Percentiles rank a stretch among this genome's conserved stretches.
phyloP scores from a whole-genome alignment of 2,113 vertebrate genomes.

The Peromyscus californicus region DNA sequence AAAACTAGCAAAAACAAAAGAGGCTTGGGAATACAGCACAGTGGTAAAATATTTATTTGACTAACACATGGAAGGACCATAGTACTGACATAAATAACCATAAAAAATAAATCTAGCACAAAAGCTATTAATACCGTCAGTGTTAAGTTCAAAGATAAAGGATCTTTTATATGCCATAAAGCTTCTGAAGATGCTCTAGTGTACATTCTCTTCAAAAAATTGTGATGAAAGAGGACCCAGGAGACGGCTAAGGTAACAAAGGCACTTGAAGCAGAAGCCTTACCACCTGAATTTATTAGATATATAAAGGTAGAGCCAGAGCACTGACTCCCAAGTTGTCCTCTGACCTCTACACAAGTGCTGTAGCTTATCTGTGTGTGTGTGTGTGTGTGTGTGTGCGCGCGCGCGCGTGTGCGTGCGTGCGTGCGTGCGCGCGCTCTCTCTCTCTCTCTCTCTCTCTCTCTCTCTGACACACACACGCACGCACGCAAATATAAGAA shows the following conservation, averaged over 20 bases:
- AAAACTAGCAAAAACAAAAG: background rate
- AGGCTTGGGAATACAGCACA: background rate
- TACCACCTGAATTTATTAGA: background rate
- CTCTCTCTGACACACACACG: background rate
- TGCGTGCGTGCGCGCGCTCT: rapidly evolving
- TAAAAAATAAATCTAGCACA: background rate
- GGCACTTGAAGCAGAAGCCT: background rate
- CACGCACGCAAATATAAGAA: background rate
- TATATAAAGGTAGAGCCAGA: background rate
- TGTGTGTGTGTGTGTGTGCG: rapidly evolving
- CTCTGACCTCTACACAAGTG: background rate
- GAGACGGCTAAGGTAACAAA: background rate
- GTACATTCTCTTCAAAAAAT: slow-evolving; percentile 43
- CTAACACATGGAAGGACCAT: background rate
- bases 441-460: too few relatives aligned
- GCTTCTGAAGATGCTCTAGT: background rate
- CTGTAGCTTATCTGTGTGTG: background rate
- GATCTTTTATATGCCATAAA: slow-evolving; percentile 33
- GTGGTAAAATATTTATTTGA: background rate
- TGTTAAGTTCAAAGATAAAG: slow-evolving; percentile 38
- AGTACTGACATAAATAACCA: background rate
- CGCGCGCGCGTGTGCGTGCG: rapidly evolving
- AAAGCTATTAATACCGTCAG: background rate
- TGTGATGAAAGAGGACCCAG: background rate
- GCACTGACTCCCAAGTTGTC: background rate